phyloP scores from a whole-genome alignment of 2,888 invertebrate genomes.

The Resseliella maxima region DNA sequence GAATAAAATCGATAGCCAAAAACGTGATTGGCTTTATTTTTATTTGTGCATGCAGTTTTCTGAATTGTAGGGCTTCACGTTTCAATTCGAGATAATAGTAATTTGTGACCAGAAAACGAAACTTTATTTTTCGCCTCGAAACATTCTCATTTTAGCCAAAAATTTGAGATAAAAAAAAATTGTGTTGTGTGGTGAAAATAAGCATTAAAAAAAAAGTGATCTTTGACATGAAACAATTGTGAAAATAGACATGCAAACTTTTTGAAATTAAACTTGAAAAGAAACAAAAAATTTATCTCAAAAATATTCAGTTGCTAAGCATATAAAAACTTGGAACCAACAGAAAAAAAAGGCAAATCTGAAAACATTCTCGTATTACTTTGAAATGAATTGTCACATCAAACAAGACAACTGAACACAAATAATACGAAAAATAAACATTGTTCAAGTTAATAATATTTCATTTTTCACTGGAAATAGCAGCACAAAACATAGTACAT shows the following conservation, averaged over 20 bases:
- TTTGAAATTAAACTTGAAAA: too few relatives aligned
- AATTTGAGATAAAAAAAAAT: too few relatives aligned
- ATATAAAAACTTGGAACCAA: too few relatives aligned
- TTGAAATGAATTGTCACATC: neutral
- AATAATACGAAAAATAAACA: conserved; percentile 24
- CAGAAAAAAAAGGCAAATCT: too few relatives aligned
- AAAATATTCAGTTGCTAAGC: neutral
- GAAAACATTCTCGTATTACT: neutral
- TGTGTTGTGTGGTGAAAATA: neutral
- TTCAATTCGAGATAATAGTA: neutral
- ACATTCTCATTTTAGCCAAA: too few relatives aligned
- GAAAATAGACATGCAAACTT: too few relatives aligned
- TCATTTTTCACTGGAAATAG: neutral
- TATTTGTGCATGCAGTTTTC: neutral
- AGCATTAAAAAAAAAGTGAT: too few relatives aligned
- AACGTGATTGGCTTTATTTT: neutral
- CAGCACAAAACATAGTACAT: neutral
- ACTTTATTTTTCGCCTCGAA: neutral
- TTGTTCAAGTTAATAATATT: conserved; percentile 17
- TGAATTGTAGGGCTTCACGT: neutral
- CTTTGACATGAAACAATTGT: too few relatives aligned
- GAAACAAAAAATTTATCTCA: too few relatives aligned
- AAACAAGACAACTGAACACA: neutral
- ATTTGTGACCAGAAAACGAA: neutral
- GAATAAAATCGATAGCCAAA: conserved; percentile 8